phyloP scores from a whole-genome alignment of 2,797 vertebrate genomes.

The Trachurus trachurus region DNA sequence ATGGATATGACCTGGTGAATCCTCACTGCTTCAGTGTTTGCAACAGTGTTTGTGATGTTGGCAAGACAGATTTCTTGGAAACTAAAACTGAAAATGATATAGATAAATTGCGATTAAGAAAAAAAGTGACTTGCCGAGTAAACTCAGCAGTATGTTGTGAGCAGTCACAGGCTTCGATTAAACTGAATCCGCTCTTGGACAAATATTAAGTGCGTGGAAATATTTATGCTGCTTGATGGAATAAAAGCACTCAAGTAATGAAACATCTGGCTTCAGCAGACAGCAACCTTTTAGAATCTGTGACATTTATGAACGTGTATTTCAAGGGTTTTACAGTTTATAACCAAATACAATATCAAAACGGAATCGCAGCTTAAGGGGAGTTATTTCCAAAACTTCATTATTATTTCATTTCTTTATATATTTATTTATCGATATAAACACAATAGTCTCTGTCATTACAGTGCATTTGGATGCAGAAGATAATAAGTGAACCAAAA shows the following conservation, averaged over 20 bases:
- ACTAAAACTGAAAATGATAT: conserved; percentile 28
- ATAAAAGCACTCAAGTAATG: conserved; percentile 1
- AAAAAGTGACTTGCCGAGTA: neutral
- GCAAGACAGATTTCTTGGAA: neutral
- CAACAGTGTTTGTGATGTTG: neutral
- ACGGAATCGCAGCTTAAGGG: neutral
- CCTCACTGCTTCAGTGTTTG: neutral
- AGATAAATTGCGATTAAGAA: neutral
- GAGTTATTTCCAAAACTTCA: neutral
- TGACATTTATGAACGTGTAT: neutral
- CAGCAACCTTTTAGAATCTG: neutral
- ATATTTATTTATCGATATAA: neutral
- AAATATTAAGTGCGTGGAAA: neutral
- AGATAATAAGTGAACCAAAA: neutral
- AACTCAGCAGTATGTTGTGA: conserved; percentile 12
- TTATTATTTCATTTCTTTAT: neutral
- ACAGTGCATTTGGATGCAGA: conserved; percentile 10
- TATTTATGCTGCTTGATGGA: conserved; percentile 1
- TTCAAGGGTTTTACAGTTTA: neutral
- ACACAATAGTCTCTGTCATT: neutral
- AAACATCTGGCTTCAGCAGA: neutral
- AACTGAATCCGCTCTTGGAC: neutral
- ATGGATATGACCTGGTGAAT: neutral
- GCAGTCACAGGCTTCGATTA: neutral
- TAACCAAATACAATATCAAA: neutral